Base-by-base conservation (phyloP, 1,140 invertebrate genomes). In the Cataglyphis hispanica region DNA sequence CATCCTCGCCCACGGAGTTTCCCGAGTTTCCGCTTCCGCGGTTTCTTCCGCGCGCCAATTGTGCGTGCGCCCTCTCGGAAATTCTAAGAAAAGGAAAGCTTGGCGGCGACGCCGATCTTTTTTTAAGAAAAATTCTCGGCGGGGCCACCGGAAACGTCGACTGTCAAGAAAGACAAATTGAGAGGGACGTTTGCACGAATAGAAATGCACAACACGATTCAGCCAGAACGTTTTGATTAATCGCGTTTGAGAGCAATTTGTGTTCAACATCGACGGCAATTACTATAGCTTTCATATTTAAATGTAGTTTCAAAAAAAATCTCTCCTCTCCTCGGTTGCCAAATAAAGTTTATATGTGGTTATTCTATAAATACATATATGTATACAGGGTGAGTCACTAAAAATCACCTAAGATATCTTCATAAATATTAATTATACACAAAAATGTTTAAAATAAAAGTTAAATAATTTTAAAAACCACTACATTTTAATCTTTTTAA, bases 11-110 rank as follows among this genome's bases (percentile, higher is more conserved):
- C 34, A 37, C 16, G 31, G 31, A 31, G 46, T 50, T 50, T 50
- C 27, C 66, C 7, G 19, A 83, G 27, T 72, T 83, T 83, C 78
- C 67, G 67, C 19, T 22, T 72, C 50, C 27, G 63, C 19, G 61
- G 75, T n/a, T n/a, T 50, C 16, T 19, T 64, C 25, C 31, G 13
- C 67, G 13, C 69, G 46, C 22, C 27, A 46, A 72, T 50, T 72
- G 46, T 72, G 13, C 46, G 43, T 27, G 67, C 3, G 43, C 43
- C n/a, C n/a, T 27, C 40, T 74, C 53, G 78, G 50, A 60, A 60
- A 43, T 27, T n/a, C 37, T 53, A 83, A 43, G 50, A 56, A 60
- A 83, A 72, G 37, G 46, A 69, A 83, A 72, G 53, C 67, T 83
- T 72, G 77, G 25, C 16, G 22, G 16, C 10, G 37, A 77, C 75